Conservation (phyloP, 2,888 invertebrate genomes). For the Volucella inflata region DNA sequence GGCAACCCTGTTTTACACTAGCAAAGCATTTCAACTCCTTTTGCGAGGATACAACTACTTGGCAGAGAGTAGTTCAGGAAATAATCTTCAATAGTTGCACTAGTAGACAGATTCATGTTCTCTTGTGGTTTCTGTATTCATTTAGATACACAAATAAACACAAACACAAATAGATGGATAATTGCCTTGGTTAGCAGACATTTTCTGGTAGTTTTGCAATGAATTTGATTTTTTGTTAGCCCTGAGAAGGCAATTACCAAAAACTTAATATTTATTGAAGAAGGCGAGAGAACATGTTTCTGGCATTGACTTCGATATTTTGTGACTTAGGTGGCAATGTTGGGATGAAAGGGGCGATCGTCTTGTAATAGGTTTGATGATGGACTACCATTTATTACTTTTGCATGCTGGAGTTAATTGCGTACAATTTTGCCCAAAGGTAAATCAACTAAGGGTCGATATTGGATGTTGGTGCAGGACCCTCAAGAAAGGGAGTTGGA, state of each 20-base stretch:
- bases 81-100: constrained; percentile 57
- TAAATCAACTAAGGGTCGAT: too few species aligned
- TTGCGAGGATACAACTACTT: constrained; percentile 46
- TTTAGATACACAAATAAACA: background rate
- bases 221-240: background rate
- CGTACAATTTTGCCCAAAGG: too few species aligned
- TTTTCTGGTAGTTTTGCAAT: constrained; percentile 30
- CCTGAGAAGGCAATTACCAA: constrained; percentile 40
- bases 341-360: too few species aligned
- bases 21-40: constrained; percentile 36
- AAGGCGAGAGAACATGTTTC: constrained; percentile 1
- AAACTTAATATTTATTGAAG: constrained; percentile 27
- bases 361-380: too few species aligned
- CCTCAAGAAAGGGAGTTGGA: too few species aligned
- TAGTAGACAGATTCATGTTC: constrained; percentile 43
- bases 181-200: constrained; percentile 41
- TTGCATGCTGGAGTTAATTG: too few species aligned
- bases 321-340: too few species aligned
- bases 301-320: too few species aligned
- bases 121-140: constrained; percentile 17
- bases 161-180: constrained; percentile 38
- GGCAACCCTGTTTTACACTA: too few species aligned
- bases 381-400: too few species aligned
- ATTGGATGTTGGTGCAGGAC: too few species aligned
- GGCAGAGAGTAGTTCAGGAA: constrained; percentile 62